These are phyloP conservation scores for Siderastrea radians DNA, from an alignment of 92 coral and sea anemone species.

Conservation along the genomic window DNA sequence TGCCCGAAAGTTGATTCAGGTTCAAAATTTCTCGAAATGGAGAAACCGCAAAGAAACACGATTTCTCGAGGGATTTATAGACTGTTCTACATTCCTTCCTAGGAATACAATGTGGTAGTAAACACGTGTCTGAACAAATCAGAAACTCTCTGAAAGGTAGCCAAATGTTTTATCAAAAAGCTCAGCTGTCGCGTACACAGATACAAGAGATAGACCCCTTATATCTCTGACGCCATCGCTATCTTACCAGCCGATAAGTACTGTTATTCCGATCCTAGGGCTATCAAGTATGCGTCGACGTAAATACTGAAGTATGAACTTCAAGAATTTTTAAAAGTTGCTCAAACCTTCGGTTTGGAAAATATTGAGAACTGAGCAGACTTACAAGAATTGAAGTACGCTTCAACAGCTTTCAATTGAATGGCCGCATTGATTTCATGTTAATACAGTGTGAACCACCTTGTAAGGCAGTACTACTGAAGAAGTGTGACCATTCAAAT, in stretches of 20 bases:
- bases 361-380: no score
- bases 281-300: background rate
- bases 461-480: no score
- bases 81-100: background rate
- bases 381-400: no score
- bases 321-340: no score
- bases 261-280: background rate
- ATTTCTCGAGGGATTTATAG: background rate
- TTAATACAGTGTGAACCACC: no score
- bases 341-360: no score
- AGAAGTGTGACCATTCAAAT: no score
- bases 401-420: no score
- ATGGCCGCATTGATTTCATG: no score
- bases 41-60: no score
- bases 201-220: slow-evolving; percentile 24
- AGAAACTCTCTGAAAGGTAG: slow-evolving; percentile 2
- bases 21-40: no score
- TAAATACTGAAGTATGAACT: background rate
- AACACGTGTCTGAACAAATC: background rate
- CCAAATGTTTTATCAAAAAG: slow-evolving; percentile 33
- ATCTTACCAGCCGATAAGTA: background rate
- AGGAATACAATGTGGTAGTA: background rate
- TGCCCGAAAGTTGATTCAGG: no score
- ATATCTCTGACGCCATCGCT: slow-evolving; percentile 38
- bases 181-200: slow-evolving; percentile 40